Conservation (phyloP, 2,888 invertebrate species). For the Celastrina argiolus region DNA sequence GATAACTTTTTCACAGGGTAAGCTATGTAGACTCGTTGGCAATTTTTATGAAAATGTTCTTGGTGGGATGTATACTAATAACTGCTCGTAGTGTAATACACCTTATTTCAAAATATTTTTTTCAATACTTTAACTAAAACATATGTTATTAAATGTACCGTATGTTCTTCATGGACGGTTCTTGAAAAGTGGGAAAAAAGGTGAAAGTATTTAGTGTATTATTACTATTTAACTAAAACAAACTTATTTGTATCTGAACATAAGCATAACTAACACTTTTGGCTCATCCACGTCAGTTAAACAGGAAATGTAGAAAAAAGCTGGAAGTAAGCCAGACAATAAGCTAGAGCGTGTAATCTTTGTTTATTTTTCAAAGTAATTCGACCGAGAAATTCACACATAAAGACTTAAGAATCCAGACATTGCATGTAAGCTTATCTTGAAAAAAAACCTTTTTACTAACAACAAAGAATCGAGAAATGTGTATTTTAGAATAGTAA, state of each 20-base stretch:
- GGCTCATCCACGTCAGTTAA: constrained; percentile 18
- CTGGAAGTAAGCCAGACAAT: constrained; percentile 17
- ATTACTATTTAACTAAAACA: too few relatives aligned
- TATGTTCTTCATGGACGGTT: too few relatives aligned
- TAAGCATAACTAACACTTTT: constrained; percentile 11
- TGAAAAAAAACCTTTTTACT: neutral
- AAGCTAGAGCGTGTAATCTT: constrained; percentile 22
- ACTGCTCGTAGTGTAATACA: too few relatives aligned
- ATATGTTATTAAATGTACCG: too few relatives aligned
- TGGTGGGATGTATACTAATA: too few relatives aligned
- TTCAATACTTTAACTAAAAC: too few relatives aligned
- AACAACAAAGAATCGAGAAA: neutral
- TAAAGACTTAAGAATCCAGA: constrained; percentile 16
- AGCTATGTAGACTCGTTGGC: too few relatives aligned
- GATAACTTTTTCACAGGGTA: too few relatives aligned
- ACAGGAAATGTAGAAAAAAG: constrained; percentile 14
- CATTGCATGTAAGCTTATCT: neutral
- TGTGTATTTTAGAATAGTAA: neutral
- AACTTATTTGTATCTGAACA: neutral
- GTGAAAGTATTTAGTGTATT: too few relatives aligned
- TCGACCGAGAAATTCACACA: constrained; percentile 16
- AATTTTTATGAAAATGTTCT: too few relatives aligned
- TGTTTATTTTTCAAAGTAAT: constrained; percentile 22
- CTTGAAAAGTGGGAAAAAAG: too few relatives aligned
- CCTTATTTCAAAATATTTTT: too few relatives aligned